Evolutionary conservation across 2,113 vertebrate genomes (phyloP), one percentile per base, ranked within the genome.

Genomic region (rat (Rattus norvegicus)): DNA sequence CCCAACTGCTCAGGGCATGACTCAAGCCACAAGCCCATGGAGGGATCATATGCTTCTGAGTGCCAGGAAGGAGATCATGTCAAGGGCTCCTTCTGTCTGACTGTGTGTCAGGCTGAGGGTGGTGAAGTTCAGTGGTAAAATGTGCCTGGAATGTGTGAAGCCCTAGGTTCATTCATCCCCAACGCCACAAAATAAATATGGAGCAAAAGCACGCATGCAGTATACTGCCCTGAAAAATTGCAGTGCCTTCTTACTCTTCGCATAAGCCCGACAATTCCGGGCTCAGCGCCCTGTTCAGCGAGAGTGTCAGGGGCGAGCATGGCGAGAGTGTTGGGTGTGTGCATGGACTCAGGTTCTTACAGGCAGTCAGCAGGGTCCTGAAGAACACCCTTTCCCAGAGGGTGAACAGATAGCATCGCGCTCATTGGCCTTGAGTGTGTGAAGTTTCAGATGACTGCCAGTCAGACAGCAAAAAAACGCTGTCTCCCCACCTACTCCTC

Each of bases 351-450:
- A 47, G 4, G 1, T 59, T 10, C 30, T 63, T 20, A 75, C 43
- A 63, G 54, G 47, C 59, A 30, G 70, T 39, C 63, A 52, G 30
- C 7, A 7, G 19, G 54, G 80, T 70, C 70, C 72, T 56, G 39
- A 56, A 95, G 92, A 91, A 96, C 47, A 47, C 30, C 19, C 39
- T 70, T 86, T 93, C 65, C 61, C 52, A 19, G 13, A 56, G 49
- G 61, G 61, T 19, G 69, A 80, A 11, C 47, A 16, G 52, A 70
- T 11, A 12, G 54, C 67, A 52, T 72, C 92, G 86, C 61, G 81
- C 56, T 8, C 76, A 43, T 59, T 85, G 75, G 52, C 93, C 96
- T 77, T 0, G 0, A 92, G 94, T 85, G 9, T 47, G 26, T 49
- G 49, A 19, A 19, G 4, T 70, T 90, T 59, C 63, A 75, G 69